phyloP scores from a whole-genome alignment of 1,140 invertebrate genomes.

The Polyergus mexicanus region DNA sequence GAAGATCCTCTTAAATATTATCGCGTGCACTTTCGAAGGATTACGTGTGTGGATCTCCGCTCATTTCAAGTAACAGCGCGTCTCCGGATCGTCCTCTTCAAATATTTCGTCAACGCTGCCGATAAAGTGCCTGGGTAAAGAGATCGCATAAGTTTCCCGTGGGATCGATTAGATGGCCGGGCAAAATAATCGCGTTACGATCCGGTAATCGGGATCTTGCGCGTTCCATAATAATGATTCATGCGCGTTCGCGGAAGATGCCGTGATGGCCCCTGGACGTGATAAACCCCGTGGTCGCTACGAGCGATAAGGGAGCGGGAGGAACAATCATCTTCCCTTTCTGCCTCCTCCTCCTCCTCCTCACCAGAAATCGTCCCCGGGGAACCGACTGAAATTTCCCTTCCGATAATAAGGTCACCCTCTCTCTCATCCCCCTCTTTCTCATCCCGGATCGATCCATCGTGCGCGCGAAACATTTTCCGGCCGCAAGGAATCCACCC shows the following conservation, averaged over 20 bases:
- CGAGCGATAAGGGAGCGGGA: constrained; percentile 68
- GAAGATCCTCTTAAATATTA: neutral
- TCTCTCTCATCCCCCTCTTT: too few relatives aligned
- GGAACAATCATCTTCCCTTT: neutral
- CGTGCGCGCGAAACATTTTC: constrained; percentile 68
- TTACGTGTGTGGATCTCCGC: constrained; percentile 28
- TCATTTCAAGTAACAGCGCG: neutral
- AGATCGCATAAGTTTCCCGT: constrained; percentile 13
- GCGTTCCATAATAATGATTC: constrained; percentile 37
- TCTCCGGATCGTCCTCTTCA: constrained; percentile 38
- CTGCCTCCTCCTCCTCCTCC: too few relatives aligned
- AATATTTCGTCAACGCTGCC: constrained; percentile 37
- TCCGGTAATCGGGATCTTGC: constrained; percentile 10
- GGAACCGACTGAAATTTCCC: constrained; percentile 71
- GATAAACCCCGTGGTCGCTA: constrained; percentile 31
- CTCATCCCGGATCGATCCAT: constrained; percentile 62
- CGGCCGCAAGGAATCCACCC: constrained; percentile 66
- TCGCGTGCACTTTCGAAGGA: neutral
- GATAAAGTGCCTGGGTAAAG: neutral
- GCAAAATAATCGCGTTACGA: neutral
- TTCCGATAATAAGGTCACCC: constrained; percentile 71
- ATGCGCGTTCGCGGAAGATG: neutral
- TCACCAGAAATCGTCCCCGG: constrained; percentile 60
- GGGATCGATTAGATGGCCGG: constrained; percentile 9
- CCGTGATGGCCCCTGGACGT: constrained; percentile 15